phyloP scores from a whole-genome alignment of 2,113 vertebrate species.

The Plecotus auritus region DNA sequence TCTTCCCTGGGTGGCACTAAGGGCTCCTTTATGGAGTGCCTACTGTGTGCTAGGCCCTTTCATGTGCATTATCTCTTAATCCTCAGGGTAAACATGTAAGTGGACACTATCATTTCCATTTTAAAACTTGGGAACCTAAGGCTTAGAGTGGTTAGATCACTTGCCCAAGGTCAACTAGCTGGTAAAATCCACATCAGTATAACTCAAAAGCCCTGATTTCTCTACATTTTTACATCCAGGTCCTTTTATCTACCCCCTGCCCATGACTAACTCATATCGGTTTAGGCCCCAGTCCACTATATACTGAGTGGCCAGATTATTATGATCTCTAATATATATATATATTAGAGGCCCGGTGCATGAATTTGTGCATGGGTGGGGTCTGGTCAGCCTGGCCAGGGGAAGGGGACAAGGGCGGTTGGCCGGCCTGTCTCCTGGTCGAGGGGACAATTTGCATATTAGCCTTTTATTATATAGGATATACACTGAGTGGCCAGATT shows the following conservation, averaged over 20 bases:
- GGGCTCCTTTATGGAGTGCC: background rate
- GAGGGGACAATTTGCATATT: too few relatives aligned
- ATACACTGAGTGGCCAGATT: too few relatives aligned
- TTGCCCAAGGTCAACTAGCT: background rate
- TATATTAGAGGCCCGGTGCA: too few relatives aligned
- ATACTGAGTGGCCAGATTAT: too few relatives aligned
- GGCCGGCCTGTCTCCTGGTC: too few relatives aligned
- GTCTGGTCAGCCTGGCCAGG: too few relatives aligned
- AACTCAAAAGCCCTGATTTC: background rate
- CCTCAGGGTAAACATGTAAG: background rate
- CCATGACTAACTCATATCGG: background rate
- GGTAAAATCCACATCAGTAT: background rate
- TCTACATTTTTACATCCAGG: background rate
- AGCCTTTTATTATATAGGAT: too few relatives aligned
- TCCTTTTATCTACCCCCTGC: background rate
- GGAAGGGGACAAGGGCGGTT: too few relatives aligned
- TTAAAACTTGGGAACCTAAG: background rate
- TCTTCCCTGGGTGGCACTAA: background rate
- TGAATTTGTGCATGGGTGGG: too few relatives aligned
- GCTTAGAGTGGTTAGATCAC: background rate
- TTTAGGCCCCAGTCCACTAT: too few relatives aligned
- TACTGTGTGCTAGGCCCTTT: background rate
- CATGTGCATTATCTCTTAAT: background rate
- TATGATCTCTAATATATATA: too few relatives aligned
- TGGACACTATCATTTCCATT: background rate